A percentile compares a stretch with the other conserved stretches of the same genome.
Evolutionary conservation across 1,140 invertebrate genomes (phyloP).

Genomic region (Aradophagus sp.): DNA sequence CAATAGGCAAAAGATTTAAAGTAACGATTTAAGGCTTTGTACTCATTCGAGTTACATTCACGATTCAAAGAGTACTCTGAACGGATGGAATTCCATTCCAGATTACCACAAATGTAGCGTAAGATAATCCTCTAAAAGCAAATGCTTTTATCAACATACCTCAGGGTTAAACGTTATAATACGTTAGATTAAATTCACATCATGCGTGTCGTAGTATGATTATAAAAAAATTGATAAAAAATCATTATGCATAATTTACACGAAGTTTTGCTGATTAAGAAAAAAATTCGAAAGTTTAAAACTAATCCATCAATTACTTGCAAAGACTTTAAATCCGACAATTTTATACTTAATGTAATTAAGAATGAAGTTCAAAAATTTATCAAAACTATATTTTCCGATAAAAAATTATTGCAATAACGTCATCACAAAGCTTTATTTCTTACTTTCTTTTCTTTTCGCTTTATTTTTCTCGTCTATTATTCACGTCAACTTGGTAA

Average conservation of each 20-base stretch:
- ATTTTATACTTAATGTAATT: no score
- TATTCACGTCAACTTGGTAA: constrained; percentile 32
- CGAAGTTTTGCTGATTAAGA: no score
- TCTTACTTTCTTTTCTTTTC: no score
- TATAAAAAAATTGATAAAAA: no score
- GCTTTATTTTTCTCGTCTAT: constrained; percentile 23
- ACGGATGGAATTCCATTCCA: constrained; percentile 30
- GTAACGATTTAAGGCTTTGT: constrained; percentile 36
- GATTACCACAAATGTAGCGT: constrained; percentile 50
- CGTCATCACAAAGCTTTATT: no score
- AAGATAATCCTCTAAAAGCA: constrained; percentile 29
- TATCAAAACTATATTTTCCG: constrained; percentile 14
- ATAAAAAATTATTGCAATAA: no score
- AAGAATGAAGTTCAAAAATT: no score
- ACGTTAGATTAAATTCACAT: constrained; percentile 20
- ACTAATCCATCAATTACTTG: no score
- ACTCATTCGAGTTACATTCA: constrained; percentile 36
- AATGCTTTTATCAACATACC: constrained; percentile 38
- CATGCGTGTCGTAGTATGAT: neutral
- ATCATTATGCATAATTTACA: no score
- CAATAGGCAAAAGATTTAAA: constrained; percentile 31
- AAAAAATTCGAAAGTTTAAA: no score
- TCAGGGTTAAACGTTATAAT: constrained; percentile 21
- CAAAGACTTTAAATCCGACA: no score
- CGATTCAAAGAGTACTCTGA: constrained; percentile 39